Percentiles rank a stretch among this genome's conserved stretches.
Evolutionary conservation across 2,113 vertebrate genomes (phyloP).

Genomic region (Galemys pyrenaicus): DNA sequence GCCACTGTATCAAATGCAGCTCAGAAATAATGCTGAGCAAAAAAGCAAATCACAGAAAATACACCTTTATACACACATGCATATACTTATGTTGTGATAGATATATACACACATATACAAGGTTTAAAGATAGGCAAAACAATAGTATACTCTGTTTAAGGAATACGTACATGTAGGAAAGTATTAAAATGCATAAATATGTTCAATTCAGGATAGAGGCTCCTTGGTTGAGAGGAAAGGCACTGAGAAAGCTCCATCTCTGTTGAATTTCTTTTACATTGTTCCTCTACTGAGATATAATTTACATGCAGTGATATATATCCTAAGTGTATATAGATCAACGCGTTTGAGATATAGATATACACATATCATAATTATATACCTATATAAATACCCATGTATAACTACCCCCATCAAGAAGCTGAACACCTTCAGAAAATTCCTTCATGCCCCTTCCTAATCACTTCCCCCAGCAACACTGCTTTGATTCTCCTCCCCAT

Average conservation of each 20-base stretch:
- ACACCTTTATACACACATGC: not conserved
- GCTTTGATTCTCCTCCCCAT: not conserved
- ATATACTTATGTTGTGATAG: not conserved
- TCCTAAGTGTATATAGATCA: not conserved
- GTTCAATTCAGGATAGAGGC: not conserved
- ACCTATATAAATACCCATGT: not conserved
- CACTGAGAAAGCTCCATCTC: not conserved
- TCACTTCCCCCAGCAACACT: not conserved
- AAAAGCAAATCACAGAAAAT: not conserved
- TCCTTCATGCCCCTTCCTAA: not conserved
- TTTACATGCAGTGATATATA: not conserved
- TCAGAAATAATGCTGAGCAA: not conserved
- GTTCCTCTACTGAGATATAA: not conserved
- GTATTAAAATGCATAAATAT: not conserved
- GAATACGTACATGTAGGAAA: not conserved
- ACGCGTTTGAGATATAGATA: no score
- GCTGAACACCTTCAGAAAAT: not conserved
- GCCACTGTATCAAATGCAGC: not conserved
- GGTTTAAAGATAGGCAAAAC: not conserved
- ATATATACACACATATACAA: not conserved
- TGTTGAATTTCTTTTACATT: not conserved
- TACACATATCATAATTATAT: no score
- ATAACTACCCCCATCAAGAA: not conserved
- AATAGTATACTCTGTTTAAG: not conserved
- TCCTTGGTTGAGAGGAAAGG: not conserved